phyloP scores from a whole-genome alignment of 2,113 vertebrate species.

The Rhynchomys soricoides region DNA sequence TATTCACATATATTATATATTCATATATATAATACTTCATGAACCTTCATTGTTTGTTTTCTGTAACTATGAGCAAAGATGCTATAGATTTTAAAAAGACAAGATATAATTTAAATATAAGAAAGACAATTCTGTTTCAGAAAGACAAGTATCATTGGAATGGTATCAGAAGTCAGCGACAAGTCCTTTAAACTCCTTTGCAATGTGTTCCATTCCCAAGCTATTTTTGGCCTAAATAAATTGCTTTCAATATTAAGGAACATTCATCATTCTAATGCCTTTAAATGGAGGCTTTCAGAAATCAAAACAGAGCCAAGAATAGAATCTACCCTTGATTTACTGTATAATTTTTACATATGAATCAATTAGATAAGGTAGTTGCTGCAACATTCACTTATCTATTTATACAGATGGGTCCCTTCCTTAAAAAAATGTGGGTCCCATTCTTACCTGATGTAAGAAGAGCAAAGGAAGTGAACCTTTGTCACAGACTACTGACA shows the following conservation, averaged over 20 bases:
- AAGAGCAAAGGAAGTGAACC: background rate
- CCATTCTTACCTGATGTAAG: background rate
- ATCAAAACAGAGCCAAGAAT: background rate
- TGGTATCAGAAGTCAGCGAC: no score
- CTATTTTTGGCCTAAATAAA: constrained; percentile 30
- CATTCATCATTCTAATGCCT: background rate
- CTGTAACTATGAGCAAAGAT: background rate
- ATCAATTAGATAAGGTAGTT: background rate
- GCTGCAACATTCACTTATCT: background rate
- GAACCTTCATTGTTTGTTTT: background rate
- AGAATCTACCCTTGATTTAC: background rate
- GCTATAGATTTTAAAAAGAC: background rate
- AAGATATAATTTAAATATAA: background rate
- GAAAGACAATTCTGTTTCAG: background rate
- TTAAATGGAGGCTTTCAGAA: constrained; percentile 42
- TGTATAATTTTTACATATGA: background rate
- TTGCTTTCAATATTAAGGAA: background rate
- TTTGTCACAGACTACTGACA: background rate
- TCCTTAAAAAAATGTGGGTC: background rate
- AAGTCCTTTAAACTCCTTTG: background rate
- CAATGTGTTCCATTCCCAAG: background rate
- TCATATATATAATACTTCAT: background rate
- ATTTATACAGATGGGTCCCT: background rate
- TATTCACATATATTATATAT: background rate
- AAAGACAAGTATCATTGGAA: background rate